Evolutionary conservation across 1,140 invertebrate species (phyloP), one percentile per base, ranked within the genome.

Genomic region (Aphaenogaster rudis): DNA sequence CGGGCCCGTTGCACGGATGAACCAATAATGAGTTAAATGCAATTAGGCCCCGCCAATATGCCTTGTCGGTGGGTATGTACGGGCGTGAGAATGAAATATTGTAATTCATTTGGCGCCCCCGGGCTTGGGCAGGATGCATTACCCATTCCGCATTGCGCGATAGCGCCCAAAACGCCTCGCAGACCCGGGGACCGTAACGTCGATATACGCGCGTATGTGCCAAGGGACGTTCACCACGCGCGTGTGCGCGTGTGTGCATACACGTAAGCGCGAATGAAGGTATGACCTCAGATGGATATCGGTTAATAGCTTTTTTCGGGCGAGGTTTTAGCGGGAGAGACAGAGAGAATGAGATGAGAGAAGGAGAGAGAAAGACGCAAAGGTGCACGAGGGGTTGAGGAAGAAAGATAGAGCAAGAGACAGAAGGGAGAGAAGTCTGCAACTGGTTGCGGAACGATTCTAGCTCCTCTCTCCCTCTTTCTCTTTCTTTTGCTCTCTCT

Each of bases 211-310:
- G 48, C 28, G 74, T 63, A 59, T 82, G 39, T 21, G 52, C 71
- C 21, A 36, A 57, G 77, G 28, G 52, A 86, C 69, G 79, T 90
- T 77, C 87, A 63, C 81, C 88, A 66, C 17, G 69, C 85, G 45
- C 59, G 76, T 80, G 66, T 66, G 17, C n/a, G 17, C 17, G 57
- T 4, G 42, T 17, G 45, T 45, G 17, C 59, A 3, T 42, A 80
- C 74, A 69, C 28, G 81, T 69, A 80, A 88, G 84, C 89, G 88
- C 86, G 88, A 88, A 92, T 82, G 90, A 86, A 93, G 91, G 89
- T 94, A 94, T 94, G 94, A 94, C 93, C 94, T 91, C 93, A 94
- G 94, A 94, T 94, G 92, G 90, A 94, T 94, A 94, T 94, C 94
- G 94, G 93, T 94, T 94, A 94, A 94, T 94, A 94, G 94, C 93